A percentile compares a stretch with the other conserved stretches of the same genome.
phyloP scores from a whole-genome alignment of 1,140 invertebrate species.

The Drosophila pallidifrons region DNA sequence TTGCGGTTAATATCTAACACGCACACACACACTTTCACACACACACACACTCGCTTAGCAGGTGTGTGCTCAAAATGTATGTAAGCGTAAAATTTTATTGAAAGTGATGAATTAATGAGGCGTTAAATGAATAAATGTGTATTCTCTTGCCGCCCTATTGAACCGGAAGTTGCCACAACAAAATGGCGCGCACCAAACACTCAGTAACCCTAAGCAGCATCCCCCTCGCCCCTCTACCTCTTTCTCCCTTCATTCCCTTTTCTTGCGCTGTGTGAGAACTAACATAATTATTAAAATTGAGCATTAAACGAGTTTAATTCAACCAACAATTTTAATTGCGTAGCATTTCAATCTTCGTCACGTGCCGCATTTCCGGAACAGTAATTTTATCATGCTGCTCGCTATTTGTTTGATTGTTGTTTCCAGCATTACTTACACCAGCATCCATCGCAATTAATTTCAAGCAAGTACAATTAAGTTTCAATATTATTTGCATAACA shows the following conservation, averaged over 20 bases:
- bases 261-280: slow-evolving; percentile 17
- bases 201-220: not conserved
- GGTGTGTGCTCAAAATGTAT: slow-evolving; percentile 43
- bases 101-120: slow-evolving; percentile 84
- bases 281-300: slow-evolving; percentile 39
- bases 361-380: slow-evolving; percentile 5
- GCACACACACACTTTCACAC: slow-evolving; percentile 25
- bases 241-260: not conserved
- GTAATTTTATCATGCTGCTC: not conserved
- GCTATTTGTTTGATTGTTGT: not conserved
- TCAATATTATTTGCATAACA: slow-evolving; percentile 7
- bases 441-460: not conserved
- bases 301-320: not conserved
- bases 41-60: slow-evolving; percentile 27
- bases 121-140: slow-evolving; percentile 81
- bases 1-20: slow-evolving; percentile 50
- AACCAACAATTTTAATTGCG: not conserved
- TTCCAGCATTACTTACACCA: not conserved
- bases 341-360: not conserved
- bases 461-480: not conserved
- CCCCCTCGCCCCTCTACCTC: too few species aligned
- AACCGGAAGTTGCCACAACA: slow-evolving; percentile 69
- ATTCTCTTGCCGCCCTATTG: slow-evolving; percentile 78
- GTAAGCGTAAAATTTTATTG: slow-evolving; percentile 81
- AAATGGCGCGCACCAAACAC: slow-evolving; percentile 34